Percentiles rank a stretch among this genome's conserved stretches.
phyloP scores from a whole-genome alignment of 1,140 invertebrate species.

The Aphidius gifuensis region DNA sequence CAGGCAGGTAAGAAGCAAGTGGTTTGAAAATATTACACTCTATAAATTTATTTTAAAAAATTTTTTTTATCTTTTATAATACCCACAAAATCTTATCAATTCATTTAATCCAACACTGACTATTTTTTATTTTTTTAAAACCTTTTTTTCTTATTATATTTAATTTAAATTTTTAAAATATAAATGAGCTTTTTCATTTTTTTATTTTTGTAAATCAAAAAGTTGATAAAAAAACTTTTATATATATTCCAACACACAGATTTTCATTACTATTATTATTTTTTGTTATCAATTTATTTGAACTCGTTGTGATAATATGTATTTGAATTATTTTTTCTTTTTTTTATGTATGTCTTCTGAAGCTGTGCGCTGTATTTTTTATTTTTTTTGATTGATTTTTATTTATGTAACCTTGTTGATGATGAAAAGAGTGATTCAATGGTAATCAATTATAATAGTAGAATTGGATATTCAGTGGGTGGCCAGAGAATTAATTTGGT shows the following conservation, averaged over 20 bases:
- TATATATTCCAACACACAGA: background rate
- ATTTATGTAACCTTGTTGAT: no score
- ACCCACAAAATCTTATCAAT: constrained; percentile 2
- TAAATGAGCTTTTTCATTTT: background rate
- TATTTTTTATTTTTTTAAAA: background rate
- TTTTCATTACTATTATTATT: no score
- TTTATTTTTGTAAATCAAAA: background rate
- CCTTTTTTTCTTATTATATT: background rate
- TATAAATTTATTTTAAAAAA: no score
- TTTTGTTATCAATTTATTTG: no score
- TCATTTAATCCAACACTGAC: background rate
- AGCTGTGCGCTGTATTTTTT: no score
- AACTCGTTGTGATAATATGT: no score
- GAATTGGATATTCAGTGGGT: constrained; percentile 3
- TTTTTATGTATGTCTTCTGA: no score
- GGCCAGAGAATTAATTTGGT: constrained; percentile 9
- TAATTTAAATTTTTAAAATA: background rate
- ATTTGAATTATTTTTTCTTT: no score
- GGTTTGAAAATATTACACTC: background rate
- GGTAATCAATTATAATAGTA: background rate
- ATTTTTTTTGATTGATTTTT: no score
- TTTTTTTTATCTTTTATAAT: background rate
- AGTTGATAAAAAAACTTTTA: constrained; percentile 14
- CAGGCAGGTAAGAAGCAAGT: no score
- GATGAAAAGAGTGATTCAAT: background rate